A percentile compares a stretch with the other conserved stretches of the same genome.
phyloP scores from a whole-genome alignment of 2,113 vertebrate species.

The Stegostoma tigrinum region DNA sequence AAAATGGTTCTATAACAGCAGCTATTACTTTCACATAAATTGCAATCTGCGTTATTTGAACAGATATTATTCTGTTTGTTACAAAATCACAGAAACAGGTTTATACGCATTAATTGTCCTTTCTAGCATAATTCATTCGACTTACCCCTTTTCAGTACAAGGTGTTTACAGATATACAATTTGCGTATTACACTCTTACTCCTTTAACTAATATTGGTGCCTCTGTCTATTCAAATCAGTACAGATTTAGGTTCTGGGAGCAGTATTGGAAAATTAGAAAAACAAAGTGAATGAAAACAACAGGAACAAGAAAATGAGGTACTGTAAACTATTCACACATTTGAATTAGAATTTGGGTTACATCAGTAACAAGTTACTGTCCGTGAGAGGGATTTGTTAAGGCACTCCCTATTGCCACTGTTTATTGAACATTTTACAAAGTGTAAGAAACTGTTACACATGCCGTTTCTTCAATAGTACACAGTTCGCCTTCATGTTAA shows the following conservation, averaged over 20 bases:
- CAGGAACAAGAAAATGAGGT: not conserved
- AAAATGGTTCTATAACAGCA: not conserved
- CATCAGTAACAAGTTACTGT: constrained; percentile 1
- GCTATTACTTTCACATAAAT: not conserved
- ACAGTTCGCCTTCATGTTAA: constrained; percentile 26
- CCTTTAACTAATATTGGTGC: too few relatives aligned
- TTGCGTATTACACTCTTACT: too few relatives aligned
- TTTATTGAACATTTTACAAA: constrained; percentile 35
- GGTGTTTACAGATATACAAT: not conserved
- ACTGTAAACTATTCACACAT: not conserved
- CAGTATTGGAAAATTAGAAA: not conserved
- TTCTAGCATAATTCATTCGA: not conserved
- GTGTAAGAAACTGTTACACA: constrained; percentile 33
- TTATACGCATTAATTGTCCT: not conserved
- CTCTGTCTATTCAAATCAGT: not conserved
- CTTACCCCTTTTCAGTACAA: not conserved
- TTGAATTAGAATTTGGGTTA: not conserved
- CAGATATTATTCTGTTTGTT: not conserved
- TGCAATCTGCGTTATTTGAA: not conserved
- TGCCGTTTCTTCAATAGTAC: constrained; percentile 4
- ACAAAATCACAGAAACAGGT: not conserved
- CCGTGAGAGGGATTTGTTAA: constrained; percentile 10
- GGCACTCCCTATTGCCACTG: constrained; percentile 20
- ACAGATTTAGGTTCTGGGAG: not conserved
- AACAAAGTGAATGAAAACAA: not conserved